Base-by-base conservation (phyloP, 2,888 invertebrate genomes). In the Erebia palarica region DNA sequence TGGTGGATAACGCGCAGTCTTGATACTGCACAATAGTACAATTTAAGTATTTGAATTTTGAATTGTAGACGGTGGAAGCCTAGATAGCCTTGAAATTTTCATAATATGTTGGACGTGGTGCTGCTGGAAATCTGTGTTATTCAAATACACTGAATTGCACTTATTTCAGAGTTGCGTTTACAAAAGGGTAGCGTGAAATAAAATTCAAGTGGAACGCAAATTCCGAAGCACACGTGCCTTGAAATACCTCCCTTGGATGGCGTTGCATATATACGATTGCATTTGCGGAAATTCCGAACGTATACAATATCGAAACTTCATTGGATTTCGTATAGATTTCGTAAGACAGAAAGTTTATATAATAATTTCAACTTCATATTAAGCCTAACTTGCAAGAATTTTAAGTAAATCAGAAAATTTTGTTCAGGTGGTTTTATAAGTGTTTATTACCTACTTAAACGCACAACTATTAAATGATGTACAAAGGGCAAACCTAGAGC, bases 181-280 rank as follows among this genome's bases (percentile, higher is more conserved):
- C 53, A 65, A 49, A 55, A 57, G 65, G 44, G 18, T 42, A 14
- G 44, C 44, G 65, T 65, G 44, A 57, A 65, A 65, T 65, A 65
- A 65, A 65, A 55, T 65, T 57, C 65, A 65, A 44, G 42, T 55
- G 44, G 18, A 57, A 65, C 44, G 18, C 42, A 57, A 65, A 42
- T 65, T 65, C 53, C 57, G 44, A 57, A 57, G 53, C 55, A 42
- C 18, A 55, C 65, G 55, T 65, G n/a, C 65, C 18, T 65, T 65
- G 13, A 57, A 65, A 65, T 65, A 53, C 49, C 11, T 55, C 16
- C 61, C 59, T 9, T 44, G 61, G 61, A 21, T 13, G 21, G 21
- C 53, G 57, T 65, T 65, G 55, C 65, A 65, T 66, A 65, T 66
- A 57, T 66, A 66, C 57, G 9, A 55, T 49, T 66, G 47, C 57